phyloP scores from a whole-genome alignment of 2,797 vertebrate genomes.

The Myotis myotis region DNA sequence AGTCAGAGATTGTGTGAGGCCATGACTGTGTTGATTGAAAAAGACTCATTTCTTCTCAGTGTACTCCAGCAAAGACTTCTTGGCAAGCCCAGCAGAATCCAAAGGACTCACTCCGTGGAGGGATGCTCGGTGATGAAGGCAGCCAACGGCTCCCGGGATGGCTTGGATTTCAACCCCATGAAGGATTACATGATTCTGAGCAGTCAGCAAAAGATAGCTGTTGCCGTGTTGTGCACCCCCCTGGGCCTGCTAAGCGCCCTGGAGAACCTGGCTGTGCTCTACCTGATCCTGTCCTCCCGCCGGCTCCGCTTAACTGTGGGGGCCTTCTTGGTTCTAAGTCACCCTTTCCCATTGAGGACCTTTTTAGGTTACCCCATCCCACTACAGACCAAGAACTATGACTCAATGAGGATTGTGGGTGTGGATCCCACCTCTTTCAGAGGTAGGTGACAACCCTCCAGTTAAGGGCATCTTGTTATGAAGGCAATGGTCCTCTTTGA shows the following conservation, averaged over 20 bases:
- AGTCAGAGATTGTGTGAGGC: neutral
- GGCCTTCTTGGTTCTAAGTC: neutral
- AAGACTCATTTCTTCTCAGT: neutral
- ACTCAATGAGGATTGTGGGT: neutral
- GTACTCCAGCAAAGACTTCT: neutral
- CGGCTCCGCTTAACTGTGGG: constrained; percentile 76
- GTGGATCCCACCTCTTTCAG: neutral
- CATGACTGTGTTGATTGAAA: neutral
- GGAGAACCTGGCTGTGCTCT: constrained; percentile 90
- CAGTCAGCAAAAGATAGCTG: constrained; percentile 81
- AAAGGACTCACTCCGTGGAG: constrained; percentile 71
- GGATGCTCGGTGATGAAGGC: constrained; percentile 38
- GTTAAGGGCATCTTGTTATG: neutral
- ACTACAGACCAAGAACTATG: neutral
- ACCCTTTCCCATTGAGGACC: neutral
- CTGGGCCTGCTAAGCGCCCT: constrained; percentile 89
- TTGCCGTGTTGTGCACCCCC: constrained; percentile 88
- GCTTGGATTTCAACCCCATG: constrained; percentile 68
- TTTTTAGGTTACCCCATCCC: neutral
- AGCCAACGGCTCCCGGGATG: constrained; percentile 61
- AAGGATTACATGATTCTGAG: constrained; percentile 90
- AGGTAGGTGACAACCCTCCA: neutral
- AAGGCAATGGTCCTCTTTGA: neutral
- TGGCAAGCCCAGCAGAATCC: neutral
- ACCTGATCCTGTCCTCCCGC: constrained; percentile 86